Percentiles rank a stretch among this genome's conserved stretches.
phyloP scores from a whole-genome alignment of 2,797 vertebrate species.

The Lagocephalus sceleratus region DNA sequence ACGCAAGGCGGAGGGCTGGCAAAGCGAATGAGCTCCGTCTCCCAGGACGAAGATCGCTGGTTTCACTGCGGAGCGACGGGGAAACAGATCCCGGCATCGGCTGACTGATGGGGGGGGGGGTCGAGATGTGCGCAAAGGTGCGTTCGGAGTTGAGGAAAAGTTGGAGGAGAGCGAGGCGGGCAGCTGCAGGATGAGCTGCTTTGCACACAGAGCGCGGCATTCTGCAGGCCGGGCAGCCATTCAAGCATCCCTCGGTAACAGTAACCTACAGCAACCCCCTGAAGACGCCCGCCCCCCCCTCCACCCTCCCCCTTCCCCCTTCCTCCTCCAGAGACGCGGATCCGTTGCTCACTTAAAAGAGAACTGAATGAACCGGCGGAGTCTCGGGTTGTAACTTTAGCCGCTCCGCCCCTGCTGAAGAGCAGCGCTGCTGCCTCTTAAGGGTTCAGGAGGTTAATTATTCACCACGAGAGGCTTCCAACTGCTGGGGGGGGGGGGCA shows the following conservation, averaged over 20 bases:
- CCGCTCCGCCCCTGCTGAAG: constrained; percentile 54
- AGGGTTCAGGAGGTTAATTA: constrained; percentile 72
- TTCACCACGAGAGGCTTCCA: constrained; percentile 57
- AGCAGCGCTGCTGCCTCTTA: constrained; percentile 43
- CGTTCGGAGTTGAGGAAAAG: constrained; percentile 32
- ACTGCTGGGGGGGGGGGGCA: constrained; percentile 52
- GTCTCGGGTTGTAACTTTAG: constrained; percentile 67
- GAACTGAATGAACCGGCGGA: constrained; percentile 43
- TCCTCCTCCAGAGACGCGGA: constrained; percentile 50
- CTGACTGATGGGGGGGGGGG: constrained; percentile 61
- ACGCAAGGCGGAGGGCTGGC: neutral
- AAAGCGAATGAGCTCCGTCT: neutral
- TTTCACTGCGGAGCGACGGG: too few relatives aligned
- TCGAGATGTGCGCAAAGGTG: constrained; percentile 3
- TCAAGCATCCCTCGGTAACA: constrained; percentile 69
- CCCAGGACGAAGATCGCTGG: neutral
- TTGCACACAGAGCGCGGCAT: constrained; percentile 41
- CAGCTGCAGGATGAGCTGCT: constrained; percentile 38
- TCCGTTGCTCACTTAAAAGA: constrained; percentile 57
- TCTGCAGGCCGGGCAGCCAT: constrained; percentile 60
- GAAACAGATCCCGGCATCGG: constrained; percentile 28
- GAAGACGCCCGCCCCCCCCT: too few relatives aligned
- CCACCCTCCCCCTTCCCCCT: constrained; percentile 53
- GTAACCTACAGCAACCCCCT: constrained; percentile 70
- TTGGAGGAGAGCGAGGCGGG: constrained; percentile 40